A percentile compares a stretch with the other conserved stretches of the same genome.
phyloP scores from a whole-genome alignment of 2,797 vertebrate genomes.

The Hephaestus fuliginosus region DNA sequence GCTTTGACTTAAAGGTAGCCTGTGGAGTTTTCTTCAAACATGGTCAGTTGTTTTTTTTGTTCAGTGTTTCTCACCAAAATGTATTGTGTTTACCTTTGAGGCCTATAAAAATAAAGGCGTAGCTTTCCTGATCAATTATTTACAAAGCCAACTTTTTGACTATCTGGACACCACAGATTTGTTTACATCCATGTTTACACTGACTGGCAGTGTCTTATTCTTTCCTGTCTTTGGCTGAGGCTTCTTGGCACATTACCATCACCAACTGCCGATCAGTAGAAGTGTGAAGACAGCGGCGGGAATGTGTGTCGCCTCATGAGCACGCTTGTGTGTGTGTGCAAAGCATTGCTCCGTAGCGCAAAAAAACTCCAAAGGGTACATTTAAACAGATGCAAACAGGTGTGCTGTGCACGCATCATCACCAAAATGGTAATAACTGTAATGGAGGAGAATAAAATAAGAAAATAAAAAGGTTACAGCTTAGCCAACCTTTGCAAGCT shows the following conservation, averaged over 20 bases:
- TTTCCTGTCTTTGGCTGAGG: not conserved
- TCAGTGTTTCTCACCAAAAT: conserved; percentile 13
- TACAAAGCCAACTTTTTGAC: not conserved
- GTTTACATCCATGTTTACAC: not conserved
- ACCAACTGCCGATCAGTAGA: not conserved
- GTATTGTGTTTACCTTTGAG: not conserved
- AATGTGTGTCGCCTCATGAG: not conserved
- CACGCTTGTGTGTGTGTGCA: not conserved
- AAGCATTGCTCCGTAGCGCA: not conserved
- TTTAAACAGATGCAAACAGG: not conserved
- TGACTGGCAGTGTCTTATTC: not conserved
- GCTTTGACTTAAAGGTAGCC: not conserved
- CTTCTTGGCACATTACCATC: not conserved
- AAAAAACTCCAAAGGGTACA: not conserved
- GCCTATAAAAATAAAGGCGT: conserved; percentile 1
- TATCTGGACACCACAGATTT: not conserved
- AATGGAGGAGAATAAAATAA: conserved; percentile 17
- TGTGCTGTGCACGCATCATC: not conserved
- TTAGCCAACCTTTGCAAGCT: conserved; percentile 91
- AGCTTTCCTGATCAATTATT: not conserved
- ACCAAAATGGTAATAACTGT: not conserved
- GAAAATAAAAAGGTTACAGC: not conserved
- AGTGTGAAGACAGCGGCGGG: not conserved
- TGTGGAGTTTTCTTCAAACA: conserved; percentile 10
- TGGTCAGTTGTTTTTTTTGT: not conserved